Evolutionary conservation across 2,113 vertebrate genomes (phyloP).

Genomic region (Sinocyclocheilus maitianheensis): DNA sequence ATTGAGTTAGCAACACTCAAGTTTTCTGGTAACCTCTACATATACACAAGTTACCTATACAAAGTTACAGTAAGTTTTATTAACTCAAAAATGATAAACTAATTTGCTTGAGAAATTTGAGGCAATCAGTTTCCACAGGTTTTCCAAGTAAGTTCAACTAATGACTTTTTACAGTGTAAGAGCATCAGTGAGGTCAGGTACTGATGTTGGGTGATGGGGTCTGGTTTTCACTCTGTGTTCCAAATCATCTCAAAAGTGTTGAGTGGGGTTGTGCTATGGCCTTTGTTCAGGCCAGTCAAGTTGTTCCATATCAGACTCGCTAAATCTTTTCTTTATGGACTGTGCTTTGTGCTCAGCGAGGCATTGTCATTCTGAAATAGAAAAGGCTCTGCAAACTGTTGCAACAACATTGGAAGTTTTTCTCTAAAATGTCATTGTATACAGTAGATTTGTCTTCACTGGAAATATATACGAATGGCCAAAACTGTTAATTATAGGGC

Average conservation of each 20-base stretch:
- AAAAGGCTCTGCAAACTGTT: background rate
- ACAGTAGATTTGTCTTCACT: background rate
- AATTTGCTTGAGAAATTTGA: too few species aligned
- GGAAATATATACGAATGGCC: background rate
- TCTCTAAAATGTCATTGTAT: background rate
- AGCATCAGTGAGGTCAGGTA: background rate
- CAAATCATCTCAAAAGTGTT: background rate
- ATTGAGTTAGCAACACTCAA: too few species aligned
- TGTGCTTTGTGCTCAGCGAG: background rate
- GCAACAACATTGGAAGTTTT: background rate
- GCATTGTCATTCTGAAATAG: background rate
- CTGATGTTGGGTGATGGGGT: background rate
- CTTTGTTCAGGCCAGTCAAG: background rate
- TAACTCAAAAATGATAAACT: too few species aligned
- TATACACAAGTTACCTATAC: too few species aligned
- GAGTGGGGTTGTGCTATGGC: background rate
- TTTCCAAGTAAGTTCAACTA: too few species aligned
- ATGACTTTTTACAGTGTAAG: background rate
- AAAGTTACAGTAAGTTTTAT: too few species aligned
- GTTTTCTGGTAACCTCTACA: too few species aligned
- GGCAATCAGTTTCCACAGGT: too few species aligned
- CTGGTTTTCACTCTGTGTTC: background rate
- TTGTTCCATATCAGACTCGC: background rate
- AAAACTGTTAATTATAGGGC: background rate
- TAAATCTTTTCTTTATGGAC: background rate